Base-by-base conservation (phyloP, 2,797 vertebrate genomes). In the Chromis chromis region DNA sequence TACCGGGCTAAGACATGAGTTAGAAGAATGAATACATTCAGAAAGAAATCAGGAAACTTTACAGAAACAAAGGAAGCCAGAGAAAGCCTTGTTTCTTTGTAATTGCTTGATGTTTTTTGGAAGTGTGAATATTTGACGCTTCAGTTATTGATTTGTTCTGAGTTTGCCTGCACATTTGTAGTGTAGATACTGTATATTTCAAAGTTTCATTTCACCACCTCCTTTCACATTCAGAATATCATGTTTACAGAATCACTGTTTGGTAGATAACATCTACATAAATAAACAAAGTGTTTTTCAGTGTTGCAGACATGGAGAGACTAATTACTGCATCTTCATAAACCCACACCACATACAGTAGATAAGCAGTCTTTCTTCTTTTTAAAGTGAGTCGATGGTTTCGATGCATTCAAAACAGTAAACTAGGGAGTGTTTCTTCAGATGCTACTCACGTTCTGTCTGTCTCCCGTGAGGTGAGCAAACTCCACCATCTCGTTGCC, bases 401-500 rank as follows among this genome's bases (percentile, higher is more conserved):
- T 22, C 21, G n/a, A 62, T n/a, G 46, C 13, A 25, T 5, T 36
- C 55, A 21, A 53, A 66, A 44, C 16, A 14, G 12, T 40, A n/a
- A 60, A 27, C 7, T 3, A 50, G 17, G 66, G 53, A 50, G 16
- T 4, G 14, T 70, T 74, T 66, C 40, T 79, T 56, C 31, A 21
- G 50, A 70, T 65, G 64, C 70, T 77, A 95, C 97, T 93, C 94
- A 99, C 98, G 83, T 99, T 99, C 93, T 99, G 98, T 54, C 98
- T 91, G 91, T 99, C 98, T 89, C 98, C 98, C 3, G 98, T 99
- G 76, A 99, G 96, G 93, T 99, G 97, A 70, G 98, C 98, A 74
- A 99, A 99, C 90, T 99, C 98, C 86, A 99, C 98, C 98, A 99
- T 99, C 94, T 99, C 97, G 64, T 99, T 99, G 82, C 98, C 98